Conservation (phyloP, 2,113 vertebrate species). For the Austrofundulus limnaeus region DNA sequence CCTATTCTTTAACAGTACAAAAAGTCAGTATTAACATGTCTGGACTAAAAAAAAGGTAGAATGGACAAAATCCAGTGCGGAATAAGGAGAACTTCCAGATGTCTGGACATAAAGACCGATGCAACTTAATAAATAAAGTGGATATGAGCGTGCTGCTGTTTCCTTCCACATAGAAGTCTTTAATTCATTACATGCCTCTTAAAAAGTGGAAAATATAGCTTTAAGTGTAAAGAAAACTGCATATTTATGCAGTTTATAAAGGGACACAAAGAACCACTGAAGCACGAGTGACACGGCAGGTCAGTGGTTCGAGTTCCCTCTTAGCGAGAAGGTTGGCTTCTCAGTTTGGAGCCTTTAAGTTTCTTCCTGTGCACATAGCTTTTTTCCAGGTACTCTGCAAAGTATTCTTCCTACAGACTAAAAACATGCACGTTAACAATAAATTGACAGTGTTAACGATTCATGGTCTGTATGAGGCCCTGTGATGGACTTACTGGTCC, state of each 20-base stretch:
- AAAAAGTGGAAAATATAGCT: background rate
- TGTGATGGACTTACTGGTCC: no score
- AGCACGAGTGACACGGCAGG: no score
- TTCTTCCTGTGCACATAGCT: no score
- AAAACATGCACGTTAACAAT: no score
- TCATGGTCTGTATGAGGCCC: no score
- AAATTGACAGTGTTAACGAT: no score
- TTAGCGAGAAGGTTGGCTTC: no score
- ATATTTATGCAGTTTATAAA: background rate
- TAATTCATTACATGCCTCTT: slow-evolving; percentile 9
- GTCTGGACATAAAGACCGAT: slow-evolving; percentile 41
- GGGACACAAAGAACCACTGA: no score
- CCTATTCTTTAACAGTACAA: slow-evolving; percentile 37
- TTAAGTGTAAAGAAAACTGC: background rate
- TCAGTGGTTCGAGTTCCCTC: no score
- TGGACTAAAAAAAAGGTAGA: slow-evolving; percentile 20
- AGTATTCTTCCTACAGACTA: no score
- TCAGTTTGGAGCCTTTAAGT: no score
- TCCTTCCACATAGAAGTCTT: background rate
- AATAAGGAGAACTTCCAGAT: slow-evolving; percentile 1
- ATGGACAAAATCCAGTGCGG: slow-evolving; percentile 26
- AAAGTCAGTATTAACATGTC: slow-evolving; percentile 58
- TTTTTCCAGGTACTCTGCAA: no score
- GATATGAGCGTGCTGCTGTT: slow-evolving; percentile 4
- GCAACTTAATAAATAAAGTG: slow-evolving; percentile 22